Conservation (phyloP, 2,797 vertebrate genomes). For the Astyanax mexicanus region DNA sequence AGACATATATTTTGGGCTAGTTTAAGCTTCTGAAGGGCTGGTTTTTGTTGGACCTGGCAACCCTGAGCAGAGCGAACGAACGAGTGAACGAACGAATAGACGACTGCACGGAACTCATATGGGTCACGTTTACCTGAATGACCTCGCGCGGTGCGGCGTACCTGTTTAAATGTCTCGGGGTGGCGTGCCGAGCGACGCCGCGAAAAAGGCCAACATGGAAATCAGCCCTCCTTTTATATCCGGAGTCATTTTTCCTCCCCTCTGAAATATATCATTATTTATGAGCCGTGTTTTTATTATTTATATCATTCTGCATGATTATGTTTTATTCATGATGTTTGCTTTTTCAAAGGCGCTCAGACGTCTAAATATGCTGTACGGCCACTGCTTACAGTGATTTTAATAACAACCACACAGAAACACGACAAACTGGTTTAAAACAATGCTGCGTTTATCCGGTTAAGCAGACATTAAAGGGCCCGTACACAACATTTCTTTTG, state of each 20-base stretch:
- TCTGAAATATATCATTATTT: slow-evolving; percentile 21
- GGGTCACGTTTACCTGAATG: slow-evolving; percentile 10
- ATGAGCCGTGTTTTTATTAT: slow-evolving; percentile 26
- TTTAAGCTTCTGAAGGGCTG: too few species aligned
- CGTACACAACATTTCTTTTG: too few species aligned
- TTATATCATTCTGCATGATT: slow-evolving; percentile 29
- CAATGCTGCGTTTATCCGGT: neutral
- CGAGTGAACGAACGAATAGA: too few species aligned
- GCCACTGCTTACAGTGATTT: neutral
- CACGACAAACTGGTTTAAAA: neutral
- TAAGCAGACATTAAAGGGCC: too few species aligned
- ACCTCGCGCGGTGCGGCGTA: neutral
- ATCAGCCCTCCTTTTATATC: too few species aligned
- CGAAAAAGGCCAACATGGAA: slow-evolving; percentile 2
- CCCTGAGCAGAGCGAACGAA: too few species aligned
- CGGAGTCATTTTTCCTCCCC: neutral
- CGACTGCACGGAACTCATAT: too few species aligned
- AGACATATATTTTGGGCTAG: too few species aligned
- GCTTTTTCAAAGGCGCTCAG: slow-evolving; percentile 5
- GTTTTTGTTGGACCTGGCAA: too few species aligned
- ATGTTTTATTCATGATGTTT: slow-evolving; percentile 44
- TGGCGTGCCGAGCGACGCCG: too few species aligned
- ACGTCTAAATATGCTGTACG: slow-evolving; percentile 9
- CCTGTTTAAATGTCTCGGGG: neutral
- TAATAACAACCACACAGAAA: neutral